A percentile compares a stretch with the other conserved stretches of the same genome.
Evolutionary conservation across 1,140 invertebrate species (phyloP).

Genomic region (Harlomillsia oculata): DNA sequence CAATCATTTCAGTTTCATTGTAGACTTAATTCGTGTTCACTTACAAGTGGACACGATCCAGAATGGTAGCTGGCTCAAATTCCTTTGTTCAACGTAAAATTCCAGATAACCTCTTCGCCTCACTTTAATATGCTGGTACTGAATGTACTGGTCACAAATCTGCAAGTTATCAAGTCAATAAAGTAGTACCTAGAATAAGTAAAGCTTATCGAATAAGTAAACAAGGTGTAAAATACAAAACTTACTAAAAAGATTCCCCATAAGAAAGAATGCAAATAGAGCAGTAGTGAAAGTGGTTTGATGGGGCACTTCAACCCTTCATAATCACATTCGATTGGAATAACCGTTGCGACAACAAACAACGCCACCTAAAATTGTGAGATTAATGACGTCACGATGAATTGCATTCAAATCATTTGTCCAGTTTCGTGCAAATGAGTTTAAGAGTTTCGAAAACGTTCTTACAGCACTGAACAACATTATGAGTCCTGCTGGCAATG

Average conservation of each 20-base stretch:
- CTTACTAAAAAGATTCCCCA: slow-evolving; percentile 32
- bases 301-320: slow-evolving; percentile 9
- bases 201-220: background rate
- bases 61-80: slow-evolving; percentile 30
- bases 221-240: background rate
- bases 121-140: slow-evolving; percentile 32
- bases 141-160: slow-evolving; percentile 34
- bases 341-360: slow-evolving; percentile 11
- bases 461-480: slow-evolving; percentile 18
- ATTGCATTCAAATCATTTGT: background rate
- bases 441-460: background rate
- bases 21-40: no score
- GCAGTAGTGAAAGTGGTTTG: slow-evolving; percentile 22
- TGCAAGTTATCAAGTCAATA: background rate
- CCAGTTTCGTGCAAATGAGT: background rate
- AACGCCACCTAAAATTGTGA: slow-evolving; percentile 7
- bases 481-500: background rate
- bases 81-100: slow-evolving; percentile 25
- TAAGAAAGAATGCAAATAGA: slow-evolving; percentile 25
- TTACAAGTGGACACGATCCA: slow-evolving; percentile 33
- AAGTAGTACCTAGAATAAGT: background rate
- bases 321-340: slow-evolving; percentile 11
- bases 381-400: background rate
- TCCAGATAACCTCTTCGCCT: slow-evolving; percentile 31
- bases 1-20: no score